Percentiles rank a stretch among this genome's conserved stretches.
phyloP scores from a whole-genome alignment of 2,888 invertebrate genomes.

The Nomada ferruginata region DNA sequence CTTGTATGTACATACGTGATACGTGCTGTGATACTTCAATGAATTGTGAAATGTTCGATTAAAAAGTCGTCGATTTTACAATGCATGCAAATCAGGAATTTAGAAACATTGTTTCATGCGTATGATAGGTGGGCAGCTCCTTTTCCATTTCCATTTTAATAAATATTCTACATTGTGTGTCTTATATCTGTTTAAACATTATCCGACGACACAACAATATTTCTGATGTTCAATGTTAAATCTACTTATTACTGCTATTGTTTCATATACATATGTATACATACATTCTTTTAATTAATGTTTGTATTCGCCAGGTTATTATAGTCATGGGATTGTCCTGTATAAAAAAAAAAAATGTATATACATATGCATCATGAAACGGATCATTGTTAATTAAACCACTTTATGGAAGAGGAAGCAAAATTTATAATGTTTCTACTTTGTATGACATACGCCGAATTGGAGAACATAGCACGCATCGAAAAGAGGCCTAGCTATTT shows the following conservation, averaged over 20 bases:
- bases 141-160: not conserved
- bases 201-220: not conserved
- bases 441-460: constrained; percentile 21
- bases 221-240: not conserved
- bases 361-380: not conserved
- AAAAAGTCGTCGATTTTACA: constrained; percentile 1
- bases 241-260: not conserved
- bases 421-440: constrained; percentile 40
- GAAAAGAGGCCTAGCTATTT: constrained; percentile 12
- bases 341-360: not conserved
- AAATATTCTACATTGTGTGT: not conserved
- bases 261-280: not conserved
- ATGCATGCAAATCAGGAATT: constrained; percentile 6
- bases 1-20: constrained; percentile 11
- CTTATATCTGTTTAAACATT: not conserved
- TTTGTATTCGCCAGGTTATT: constrained; percentile 28
- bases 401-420: constrained; percentile 34
- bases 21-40: constrained; percentile 35
- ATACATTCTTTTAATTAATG: not conserved
- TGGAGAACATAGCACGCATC: not conserved
- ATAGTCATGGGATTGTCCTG: not conserved
- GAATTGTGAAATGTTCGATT: constrained; percentile 18
- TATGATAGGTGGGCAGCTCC: not conserved
- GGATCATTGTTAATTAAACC: constrained; percentile 14
- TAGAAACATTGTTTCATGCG: constrained; percentile 5